Percentiles rank a stretch among this genome's conserved stretches.
These are phyloP conservation scores for Gonocerus acuteangulatus DNA, from an alignment of 2,888 invertebrate genomes.

Conservation along the genomic window DNA sequence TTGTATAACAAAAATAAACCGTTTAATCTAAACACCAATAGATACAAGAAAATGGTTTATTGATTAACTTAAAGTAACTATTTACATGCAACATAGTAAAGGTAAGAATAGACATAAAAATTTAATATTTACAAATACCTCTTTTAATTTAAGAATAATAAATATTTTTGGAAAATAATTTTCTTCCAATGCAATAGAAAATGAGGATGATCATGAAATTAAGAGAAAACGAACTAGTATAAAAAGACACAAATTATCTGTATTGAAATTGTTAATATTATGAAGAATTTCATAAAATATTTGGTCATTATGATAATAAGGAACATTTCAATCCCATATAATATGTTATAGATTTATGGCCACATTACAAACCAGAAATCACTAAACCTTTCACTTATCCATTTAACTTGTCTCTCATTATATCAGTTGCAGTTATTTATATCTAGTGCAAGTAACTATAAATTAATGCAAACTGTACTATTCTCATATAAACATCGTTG, in stretches of 20 bases:
- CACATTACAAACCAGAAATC: neutral
- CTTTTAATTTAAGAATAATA: slow-evolving; percentile 22
- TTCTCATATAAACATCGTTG: slow-evolving; percentile 2
- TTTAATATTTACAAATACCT: slow-evolving; percentile 21
- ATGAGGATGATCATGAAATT: neutral
- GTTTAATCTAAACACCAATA: slow-evolving; percentile 27
- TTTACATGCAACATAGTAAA: slow-evolving; percentile 23
- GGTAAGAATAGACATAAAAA: slow-evolving; percentile 21
- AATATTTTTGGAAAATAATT: slow-evolving; percentile 21
- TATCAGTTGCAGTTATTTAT: neutral
- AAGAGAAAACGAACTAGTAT: neutral
- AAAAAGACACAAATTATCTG: neutral
- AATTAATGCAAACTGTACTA: slow-evolving; percentile 4
- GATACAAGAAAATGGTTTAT: slow-evolving; percentile 22
- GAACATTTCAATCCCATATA: neutral
- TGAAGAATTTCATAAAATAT: slow-evolving; percentile 6
- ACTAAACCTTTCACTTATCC: too few species aligned
- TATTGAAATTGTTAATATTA: neutral
- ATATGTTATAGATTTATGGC: slow-evolving; percentile 9
- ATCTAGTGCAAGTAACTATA: neutral
- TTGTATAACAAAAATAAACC: slow-evolving; percentile 27
- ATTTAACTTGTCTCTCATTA: neutral
- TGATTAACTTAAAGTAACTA: slow-evolving; percentile 22
- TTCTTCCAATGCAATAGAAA: slow-evolving; percentile 24
- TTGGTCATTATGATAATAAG: slow-evolving; percentile 8